A percentile compares a stretch with the other conserved stretches of the same genome.
phyloP scores from a whole-genome alignment of 2,797 vertebrate genomes.

The Manis javanica region DNA sequence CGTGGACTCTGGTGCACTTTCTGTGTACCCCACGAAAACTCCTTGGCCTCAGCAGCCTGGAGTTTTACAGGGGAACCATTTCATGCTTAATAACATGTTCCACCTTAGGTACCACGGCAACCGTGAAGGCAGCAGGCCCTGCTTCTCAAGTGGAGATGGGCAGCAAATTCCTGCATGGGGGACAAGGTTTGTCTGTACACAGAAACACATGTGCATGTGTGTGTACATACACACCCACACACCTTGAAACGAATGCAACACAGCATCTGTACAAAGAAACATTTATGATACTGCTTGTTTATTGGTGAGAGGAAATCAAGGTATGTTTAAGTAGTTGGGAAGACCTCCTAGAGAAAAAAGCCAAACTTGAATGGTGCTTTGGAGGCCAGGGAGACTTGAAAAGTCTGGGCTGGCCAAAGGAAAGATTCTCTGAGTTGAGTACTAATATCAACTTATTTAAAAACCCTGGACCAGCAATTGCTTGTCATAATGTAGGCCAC shows the following conservation, averaged over 20 bases:
- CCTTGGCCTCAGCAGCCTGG: background rate
- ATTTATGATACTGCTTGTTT: background rate
- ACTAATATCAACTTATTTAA: slow-evolving; percentile 17
- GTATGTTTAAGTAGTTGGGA: background rate
- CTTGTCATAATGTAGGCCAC: slow-evolving; percentile 42
- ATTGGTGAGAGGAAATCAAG: background rate
- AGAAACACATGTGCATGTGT: fast-evolving
- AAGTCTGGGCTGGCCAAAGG: background rate
- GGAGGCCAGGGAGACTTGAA: background rate
- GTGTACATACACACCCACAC: fast-evolving
- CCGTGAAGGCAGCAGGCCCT: background rate
- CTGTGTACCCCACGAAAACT: slow-evolving; percentile 58
- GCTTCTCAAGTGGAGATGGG: background rate
- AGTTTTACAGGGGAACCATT: slow-evolving; percentile 59
- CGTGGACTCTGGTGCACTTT: slow-evolving; percentile 37
- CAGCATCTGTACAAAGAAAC: background rate
- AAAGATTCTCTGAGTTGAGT: background rate
- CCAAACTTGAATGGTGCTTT: background rate
- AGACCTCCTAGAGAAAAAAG: background rate
- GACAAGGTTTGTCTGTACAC: background rate
- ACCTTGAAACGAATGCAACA: background rate
- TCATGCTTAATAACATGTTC: slow-evolving; percentile 47
- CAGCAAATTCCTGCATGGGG: background rate
- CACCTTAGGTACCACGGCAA: background rate
- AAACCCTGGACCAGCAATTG: background rate